These are phyloP conservation scores for Epinephelus lanceolatus DNA, from an alignment of 2,113 vertebrate genomes.

Conservation along the genomic window DNA sequence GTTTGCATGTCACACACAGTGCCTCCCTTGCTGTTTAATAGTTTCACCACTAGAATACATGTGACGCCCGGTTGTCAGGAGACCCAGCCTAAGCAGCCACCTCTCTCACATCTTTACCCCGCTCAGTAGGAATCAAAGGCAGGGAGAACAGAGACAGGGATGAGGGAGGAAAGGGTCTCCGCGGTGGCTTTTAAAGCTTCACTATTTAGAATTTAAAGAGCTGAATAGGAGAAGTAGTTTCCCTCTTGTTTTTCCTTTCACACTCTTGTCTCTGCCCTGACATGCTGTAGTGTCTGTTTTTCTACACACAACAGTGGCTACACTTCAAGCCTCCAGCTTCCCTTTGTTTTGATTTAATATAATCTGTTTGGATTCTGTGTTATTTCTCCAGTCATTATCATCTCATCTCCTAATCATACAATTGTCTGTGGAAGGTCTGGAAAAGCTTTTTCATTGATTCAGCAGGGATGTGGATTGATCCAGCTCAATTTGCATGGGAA, in stretches of 20 bases:
- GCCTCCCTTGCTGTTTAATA: conserved; percentile 79
- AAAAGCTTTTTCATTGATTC: conserved; percentile 75
- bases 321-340: conserved; percentile 42
- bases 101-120: conserved; percentile 44
- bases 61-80: conserved; percentile 79
- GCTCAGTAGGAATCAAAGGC: conserved; percentile 80
- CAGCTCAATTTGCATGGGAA: conserved; percentile 81
- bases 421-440: conserved; percentile 33
- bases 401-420: conserved; percentile 69
- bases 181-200: conserved; percentile 36
- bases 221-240: conserved; percentile 1
- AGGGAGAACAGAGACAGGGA: conserved; percentile 31
- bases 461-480: conserved; percentile 70
- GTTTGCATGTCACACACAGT: neutral
- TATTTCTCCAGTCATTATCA: conserved; percentile 51
- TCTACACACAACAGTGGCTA: neutral
- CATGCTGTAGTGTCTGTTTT: neutral
- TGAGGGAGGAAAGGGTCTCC: conserved; percentile 31
- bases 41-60: conserved; percentile 81
- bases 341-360: conserved; percentile 75
- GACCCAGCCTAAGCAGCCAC: conserved; percentile 60
- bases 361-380: conserved; percentile 43
- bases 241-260: neutral
- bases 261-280: conserved; percentile 2
- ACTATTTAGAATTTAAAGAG: conserved; percentile 40